Conservation (phyloP, 2,113 vertebrate species). For the Hippocampus guttulatus region DNA sequence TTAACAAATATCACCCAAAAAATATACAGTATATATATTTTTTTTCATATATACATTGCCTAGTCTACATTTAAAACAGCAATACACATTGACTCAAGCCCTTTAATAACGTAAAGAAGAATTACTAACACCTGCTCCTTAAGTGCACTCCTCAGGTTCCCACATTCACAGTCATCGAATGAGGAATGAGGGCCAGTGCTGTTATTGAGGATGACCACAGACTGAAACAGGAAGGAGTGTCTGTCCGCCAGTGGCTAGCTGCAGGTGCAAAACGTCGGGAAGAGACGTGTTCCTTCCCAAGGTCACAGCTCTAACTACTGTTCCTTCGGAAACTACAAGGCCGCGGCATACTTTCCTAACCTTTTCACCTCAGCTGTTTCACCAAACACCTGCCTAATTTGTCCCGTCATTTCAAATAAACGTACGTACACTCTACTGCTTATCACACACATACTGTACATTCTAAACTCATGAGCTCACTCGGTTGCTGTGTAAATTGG, state of each 20-base stretch:
- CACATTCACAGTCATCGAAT: too few species aligned
- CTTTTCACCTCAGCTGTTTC: conserved; percentile 26
- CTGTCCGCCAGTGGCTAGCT: conserved; percentile 39
- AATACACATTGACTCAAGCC: too few species aligned
- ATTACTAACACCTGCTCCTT: too few species aligned
- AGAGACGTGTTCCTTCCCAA: conserved; percentile 56
- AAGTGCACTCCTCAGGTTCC: too few species aligned
- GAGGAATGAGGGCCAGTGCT: conserved; percentile 8
- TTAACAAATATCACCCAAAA: too few species aligned
- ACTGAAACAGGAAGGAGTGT: conserved; percentile 38
- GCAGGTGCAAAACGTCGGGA: conserved; percentile 56
- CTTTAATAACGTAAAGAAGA: too few species aligned
- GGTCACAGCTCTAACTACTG: conserved; percentile 38
- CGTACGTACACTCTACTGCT: conserved; percentile 57
- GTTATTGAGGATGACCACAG: conserved; percentile 20
- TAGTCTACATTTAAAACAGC: too few species aligned
- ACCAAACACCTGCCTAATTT: conserved; percentile 6
- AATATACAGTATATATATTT: too few species aligned
- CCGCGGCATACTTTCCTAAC: conserved; percentile 20
- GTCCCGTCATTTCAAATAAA: conserved; percentile 59
- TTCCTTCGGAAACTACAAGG: conserved; percentile 38
- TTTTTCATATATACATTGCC: too few species aligned
- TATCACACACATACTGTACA: conserved; percentile 56
- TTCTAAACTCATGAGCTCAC: conserved; percentile 17
- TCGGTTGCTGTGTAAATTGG: conserved; percentile 33